Evolutionary conservation across 92 coral and sea anemone genomes (phyloP).

Genomic region (Isaurus tuberculatus): DNA sequence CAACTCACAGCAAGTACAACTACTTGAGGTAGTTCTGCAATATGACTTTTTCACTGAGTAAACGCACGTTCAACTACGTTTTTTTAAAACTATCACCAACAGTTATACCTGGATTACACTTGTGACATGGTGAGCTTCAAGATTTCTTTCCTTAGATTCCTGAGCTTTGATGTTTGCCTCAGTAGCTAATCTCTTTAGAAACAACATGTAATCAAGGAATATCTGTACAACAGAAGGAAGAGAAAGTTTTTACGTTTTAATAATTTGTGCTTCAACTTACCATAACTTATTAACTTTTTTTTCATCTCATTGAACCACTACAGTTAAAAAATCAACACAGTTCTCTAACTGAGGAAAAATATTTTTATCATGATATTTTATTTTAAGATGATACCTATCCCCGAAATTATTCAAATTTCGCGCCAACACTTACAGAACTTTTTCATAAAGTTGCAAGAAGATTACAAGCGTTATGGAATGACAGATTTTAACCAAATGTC

Average conservation of each 20-base stretch:
- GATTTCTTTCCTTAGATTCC: conserved; percentile 71
- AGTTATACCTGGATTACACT: conserved; percentile 71
- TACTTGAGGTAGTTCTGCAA: no score
- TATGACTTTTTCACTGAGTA: no score
- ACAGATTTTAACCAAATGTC: background rate
- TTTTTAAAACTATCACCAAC: background rate
- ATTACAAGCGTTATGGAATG: background rate
- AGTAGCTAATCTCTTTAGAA: conserved; percentile 82
- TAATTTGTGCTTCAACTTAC: no score
- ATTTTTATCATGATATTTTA: no score
- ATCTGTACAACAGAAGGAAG: conserved; percentile 62
- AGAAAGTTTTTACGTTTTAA: no score
- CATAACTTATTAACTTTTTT: no score
- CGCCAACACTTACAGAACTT: background rate
- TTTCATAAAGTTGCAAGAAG: background rate
- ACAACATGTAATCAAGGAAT: conserved; percentile 93
- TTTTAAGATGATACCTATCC: no score
- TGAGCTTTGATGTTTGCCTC: conserved; percentile 85
- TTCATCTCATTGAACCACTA: no score
- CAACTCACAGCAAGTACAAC: no score
- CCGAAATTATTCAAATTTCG: background rate
- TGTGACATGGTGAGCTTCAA: conserved; percentile 75
- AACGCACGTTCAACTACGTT: no score
- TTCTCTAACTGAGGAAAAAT: no score
- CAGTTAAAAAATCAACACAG: no score